Evolutionary conservation across 2,113 vertebrate genomes (phyloP).

Genomic region (Oxygymnocypris stewartii): DNA sequence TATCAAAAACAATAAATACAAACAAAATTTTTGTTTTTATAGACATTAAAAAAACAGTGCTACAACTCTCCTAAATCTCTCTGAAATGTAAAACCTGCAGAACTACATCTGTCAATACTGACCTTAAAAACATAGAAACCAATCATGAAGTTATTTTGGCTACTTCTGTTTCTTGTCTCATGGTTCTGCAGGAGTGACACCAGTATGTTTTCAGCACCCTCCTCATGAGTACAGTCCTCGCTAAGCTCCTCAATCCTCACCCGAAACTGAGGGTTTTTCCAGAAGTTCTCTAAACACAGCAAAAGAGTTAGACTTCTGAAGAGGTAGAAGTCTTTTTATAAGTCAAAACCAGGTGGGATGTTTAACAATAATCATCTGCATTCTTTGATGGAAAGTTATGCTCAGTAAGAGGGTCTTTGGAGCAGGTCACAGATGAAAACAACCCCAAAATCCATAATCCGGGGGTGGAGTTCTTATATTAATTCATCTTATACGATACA

Average conservation of each 20-base stretch:
- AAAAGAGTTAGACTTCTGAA: neutral
- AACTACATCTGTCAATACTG: conserved; percentile 12
- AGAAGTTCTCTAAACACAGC: conserved; percentile 57
- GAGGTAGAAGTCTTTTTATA: neutral
- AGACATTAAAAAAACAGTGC: neutral
- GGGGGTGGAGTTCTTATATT: too few relatives aligned
- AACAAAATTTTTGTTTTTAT: neutral
- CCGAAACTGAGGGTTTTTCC: conserved; percentile 73
- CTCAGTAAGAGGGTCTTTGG: neutral
- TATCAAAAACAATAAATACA: too few relatives aligned
- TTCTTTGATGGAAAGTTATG: neutral
- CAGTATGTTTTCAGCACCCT: conserved; percentile 61
- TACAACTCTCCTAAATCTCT: neutral
- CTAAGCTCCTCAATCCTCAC: conserved; percentile 48
- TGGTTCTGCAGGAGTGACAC: conserved; percentile 73
- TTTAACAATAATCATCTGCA: neutral
- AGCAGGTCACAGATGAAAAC: neutral
- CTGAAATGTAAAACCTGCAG: neutral
- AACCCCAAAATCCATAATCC: neutral
- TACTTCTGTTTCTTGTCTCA: conserved; percentile 65
- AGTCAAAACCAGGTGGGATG: neutral
- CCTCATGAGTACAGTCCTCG: neutral
- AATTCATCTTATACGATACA: too few relatives aligned
- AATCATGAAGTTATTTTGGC: conserved; percentile 61
- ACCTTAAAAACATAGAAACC: conserved; percentile 69